Evolutionary conservation across 2,113 vertebrate species (phyloP).

Genomic region (Cyanoramphus novaezelandiae): DNA sequence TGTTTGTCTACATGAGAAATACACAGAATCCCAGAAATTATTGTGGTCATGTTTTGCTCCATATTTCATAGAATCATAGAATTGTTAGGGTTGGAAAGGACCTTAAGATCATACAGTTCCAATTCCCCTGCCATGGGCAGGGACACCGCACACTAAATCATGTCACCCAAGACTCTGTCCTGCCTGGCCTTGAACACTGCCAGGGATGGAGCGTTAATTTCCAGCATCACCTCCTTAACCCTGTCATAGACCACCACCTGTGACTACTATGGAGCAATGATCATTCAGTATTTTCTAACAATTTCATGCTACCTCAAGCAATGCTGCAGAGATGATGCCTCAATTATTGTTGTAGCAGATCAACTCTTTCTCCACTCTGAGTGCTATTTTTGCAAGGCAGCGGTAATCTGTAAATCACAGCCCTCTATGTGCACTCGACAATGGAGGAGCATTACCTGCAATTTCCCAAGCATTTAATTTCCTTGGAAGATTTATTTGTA

Average conservation of each 20-base stretch:
- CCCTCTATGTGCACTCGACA: constrained; percentile 1
- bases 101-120: background rate
- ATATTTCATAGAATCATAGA: background rate
- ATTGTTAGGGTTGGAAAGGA: background rate
- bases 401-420: constrained; percentile 10
- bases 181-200: background rate
- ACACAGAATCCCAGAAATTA: background rate
- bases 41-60: background rate
- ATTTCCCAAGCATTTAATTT: constrained; percentile 60
- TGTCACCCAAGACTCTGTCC: background rate
- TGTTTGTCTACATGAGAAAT: background rate
- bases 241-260: background rate
- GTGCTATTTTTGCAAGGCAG: background rate
- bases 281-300: background rate
- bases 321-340: background rate
- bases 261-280: background rate
- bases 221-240: background rate
- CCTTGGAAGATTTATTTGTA: constrained; percentile 67
- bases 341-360: background rate
- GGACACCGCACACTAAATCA: background rate
- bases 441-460: constrained; percentile 41
- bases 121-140: background rate
- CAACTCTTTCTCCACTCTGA: background rate
- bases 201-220: background rate
- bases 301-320: background rate